Base-by-base conservation (phyloP, 2,797 vertebrate species). In the Rhinogobio ventralis region DNA sequence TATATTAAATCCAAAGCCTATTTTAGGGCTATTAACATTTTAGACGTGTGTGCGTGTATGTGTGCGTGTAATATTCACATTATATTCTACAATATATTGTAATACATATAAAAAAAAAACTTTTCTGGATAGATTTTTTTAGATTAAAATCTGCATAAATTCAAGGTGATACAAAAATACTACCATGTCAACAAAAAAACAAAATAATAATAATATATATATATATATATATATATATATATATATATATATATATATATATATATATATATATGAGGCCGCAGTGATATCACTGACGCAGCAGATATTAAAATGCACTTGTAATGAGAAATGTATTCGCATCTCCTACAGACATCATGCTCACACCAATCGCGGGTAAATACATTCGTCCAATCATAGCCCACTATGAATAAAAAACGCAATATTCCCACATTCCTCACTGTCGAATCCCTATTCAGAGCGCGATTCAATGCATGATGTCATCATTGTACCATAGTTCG, bases 381-480 rank as follows among this genome's bases (percentile, higher is more conserved):
- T 33, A 45, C 19, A n/a, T 36, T 49, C 39, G 28, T 39, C 67
- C 66, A 84, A 79, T 79, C 75, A 57, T 4, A 33, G 51, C 13
- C 8, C 36, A n/a, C 17, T 1, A 17, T 14, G 39, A 79, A 17
- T 9, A 42, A 10, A 33, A 9, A 25, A 28, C 51, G 39, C 36
- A 33, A 45, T 14, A 45, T 33, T 57, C 66, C 79, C 17, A 20
- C 67, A 55, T 55, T 25, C 49, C 49, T 55, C 33, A 42, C 33
- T 13, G 64, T 2, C 2, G 19, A 36, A 30, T 30, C 28, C 19
- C 14, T n/a, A 33, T 51, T 67, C 45, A 68, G 28, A 6, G 30
- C 45, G 20, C 20, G 23, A 17, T 15, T 69, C 23, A 49, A 30
- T 17, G 42, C 20, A 3, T 17, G 33, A 2, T n/a, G 62, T 42